phyloP scores from a whole-genome alignment of 2,113 vertebrate genomes.

The Chinchilla lanigera region DNA sequence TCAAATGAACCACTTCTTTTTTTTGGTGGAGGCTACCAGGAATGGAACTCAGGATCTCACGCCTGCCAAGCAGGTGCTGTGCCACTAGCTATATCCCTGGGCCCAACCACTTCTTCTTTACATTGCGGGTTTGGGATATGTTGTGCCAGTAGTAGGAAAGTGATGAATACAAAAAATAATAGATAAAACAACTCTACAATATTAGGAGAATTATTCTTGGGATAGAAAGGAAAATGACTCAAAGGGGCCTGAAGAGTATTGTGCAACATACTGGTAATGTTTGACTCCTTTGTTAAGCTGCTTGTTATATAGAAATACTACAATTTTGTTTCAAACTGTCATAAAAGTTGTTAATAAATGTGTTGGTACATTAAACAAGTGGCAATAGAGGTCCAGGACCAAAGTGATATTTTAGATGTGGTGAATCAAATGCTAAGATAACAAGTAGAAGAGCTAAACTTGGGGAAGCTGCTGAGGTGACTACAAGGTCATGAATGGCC shows the following conservation, averaged over 20 bases:
- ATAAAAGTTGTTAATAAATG: slow-evolving; percentile 20
- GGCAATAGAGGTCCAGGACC: neutral
- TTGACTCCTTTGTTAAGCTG: slow-evolving; percentile 9
- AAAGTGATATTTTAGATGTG: neutral
- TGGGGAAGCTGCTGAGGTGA: neutral
- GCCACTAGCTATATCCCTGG: too few species aligned
- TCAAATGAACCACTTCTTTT: neutral
- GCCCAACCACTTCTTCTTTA: neutral
- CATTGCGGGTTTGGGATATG: neutral
- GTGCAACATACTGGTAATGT: neutral
- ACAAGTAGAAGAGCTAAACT: neutral
- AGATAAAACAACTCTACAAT: neutral
- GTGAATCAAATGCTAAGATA: neutral
- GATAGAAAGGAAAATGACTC: neutral
- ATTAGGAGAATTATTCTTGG: neutral
- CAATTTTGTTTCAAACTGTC: neutral
- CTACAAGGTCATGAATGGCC: too few species aligned
- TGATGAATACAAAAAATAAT: neutral
- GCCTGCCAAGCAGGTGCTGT: too few species aligned
- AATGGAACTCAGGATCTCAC: too few species aligned
- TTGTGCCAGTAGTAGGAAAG: neutral
- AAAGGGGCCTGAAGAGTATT: neutral
- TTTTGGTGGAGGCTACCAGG: too few species aligned
- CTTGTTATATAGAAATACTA: neutral
- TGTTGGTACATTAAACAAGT: neutral